Base-by-base conservation (phyloP, 2,888 invertebrate genomes). In the Idaea biselata region DNA sequence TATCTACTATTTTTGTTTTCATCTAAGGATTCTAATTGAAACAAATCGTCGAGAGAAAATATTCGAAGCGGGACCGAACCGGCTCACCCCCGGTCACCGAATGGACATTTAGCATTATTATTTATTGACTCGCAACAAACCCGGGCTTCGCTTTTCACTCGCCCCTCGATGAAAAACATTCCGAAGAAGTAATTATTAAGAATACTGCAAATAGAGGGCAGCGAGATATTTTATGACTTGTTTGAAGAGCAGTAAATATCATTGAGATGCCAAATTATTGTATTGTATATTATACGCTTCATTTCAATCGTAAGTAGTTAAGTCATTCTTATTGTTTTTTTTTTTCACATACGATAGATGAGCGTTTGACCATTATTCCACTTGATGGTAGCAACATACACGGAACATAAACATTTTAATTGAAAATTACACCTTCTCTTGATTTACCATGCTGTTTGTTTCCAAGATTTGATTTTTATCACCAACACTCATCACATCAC, bases 141-240 rank as follows among this genome's bases (percentile, higher is more conserved):
- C 83, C 84, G 79, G 82, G 78, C 79, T 83, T 87, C 87, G 84
- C 85, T 86, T 86, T 89, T 85, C 88, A 86, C 79, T 80, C 73
- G 78, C 67, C 84, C 88, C 88, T 81, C 77, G 75, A 75, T 70
- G 86, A 86, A 90, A 91, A 91, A 87, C 91, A 89, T 90, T 86
- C 87, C 87, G 87, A 89, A 89, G 84, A 91, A 87, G 89, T 91
- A 91, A 91, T 91, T 89, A 91, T 91, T 90, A 89, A 90, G 89
- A 87, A 91, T 89, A 88, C 83, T 80, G 87, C 81, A 89, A 91
- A 91, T 85, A 90, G 80, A 82, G 86, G 83, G 84, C 74, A 77
- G 81, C 79, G 72, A 73, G 76, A 79, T 78, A 80, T 78, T 81
- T 87, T 84, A 83, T 83, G 84, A 74, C 76, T 80, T 73, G 75